Conservation (phyloP, 1,140 invertebrate species). For the Eriocheir sinensis region DNA sequence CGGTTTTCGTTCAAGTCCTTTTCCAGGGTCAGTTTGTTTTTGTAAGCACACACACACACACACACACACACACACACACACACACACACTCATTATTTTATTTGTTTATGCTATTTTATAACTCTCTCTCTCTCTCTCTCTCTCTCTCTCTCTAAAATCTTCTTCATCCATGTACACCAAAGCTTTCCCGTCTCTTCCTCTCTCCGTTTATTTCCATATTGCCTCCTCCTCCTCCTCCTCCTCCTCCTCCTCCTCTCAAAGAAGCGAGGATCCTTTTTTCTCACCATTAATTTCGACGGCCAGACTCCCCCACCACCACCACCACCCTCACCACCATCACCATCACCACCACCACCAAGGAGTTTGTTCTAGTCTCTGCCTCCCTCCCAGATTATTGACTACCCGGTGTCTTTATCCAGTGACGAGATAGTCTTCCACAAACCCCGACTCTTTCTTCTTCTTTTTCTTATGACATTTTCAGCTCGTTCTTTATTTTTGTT, state of each 20-base stretch:
- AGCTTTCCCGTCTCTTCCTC: not conserved
- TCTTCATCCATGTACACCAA: too few species aligned
- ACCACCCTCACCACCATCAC: too few species aligned
- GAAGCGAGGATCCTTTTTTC: constrained; percentile 18
- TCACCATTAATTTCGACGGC: constrained; percentile 49
- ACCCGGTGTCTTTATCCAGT: constrained; percentile 43
- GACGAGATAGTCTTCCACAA: not conserved
- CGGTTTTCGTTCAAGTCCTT: too few species aligned
- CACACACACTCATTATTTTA: not conserved
- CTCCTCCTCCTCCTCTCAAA: not conserved
- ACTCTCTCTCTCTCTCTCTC: too few species aligned
- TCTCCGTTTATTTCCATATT: not conserved
- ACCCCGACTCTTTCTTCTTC: not conserved
- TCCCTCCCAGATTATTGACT: constrained; percentile 48
- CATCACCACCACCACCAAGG: too few species aligned
- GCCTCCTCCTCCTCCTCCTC: not conserved
- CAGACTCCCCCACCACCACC: constrained; percentile 33
- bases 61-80: too few species aligned
- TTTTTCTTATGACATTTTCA: not conserved
- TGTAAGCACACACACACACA: too few species aligned
- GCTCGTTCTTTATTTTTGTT: too few species aligned
- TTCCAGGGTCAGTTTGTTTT: too few species aligned
- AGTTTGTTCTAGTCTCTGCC: constrained; percentile 49
- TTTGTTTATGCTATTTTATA: not conserved
- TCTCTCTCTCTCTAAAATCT: too few species aligned